Evolutionary conservation across 2,113 vertebrate genomes (phyloP), one percentile per base, ranked within the genome.

Genomic region (Melanocharis versteri): DNA sequence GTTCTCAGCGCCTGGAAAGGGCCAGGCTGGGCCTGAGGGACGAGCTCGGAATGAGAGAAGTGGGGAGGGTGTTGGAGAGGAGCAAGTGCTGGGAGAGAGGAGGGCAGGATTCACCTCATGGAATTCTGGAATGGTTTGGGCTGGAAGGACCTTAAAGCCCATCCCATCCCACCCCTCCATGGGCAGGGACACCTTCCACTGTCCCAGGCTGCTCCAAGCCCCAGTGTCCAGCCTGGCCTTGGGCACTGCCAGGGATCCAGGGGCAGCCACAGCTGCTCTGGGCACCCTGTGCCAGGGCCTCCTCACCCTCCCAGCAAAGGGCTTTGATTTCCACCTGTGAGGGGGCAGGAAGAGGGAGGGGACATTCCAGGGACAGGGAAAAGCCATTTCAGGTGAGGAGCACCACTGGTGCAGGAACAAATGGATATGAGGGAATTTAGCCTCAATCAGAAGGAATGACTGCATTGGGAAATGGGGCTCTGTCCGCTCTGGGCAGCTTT

Each of bases 91-190:
- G 2, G 42, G 68, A 0, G 3, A 91, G 44, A 82, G n/a, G 51
- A 77, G 17, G 65, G 62, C 68, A 64, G 72, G 27, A 21, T 35
- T 78, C 0, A 0, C 40, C 37, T 61, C 24, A 23, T 8, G n/a
- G 20, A 54, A 30, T 35, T 21, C 7, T 15, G 22, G 40, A 35
- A 12, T 40, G 40, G 26, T 16, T 47, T 62, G 48, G 35, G 24
- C 8, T 30, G 65, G 30, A 26, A 19, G 39, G 5, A 40, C 1
- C 13, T 54, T 0, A 56, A 35, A 79, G 0, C 11, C 4, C 24
- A 40, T 0, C 40, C 40, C 11, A 7, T 47, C 0, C n/a, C 65
- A 30, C 10, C 23, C 48, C 40, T 40, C 47, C 56, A 28, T 21
- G 53, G 60, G 54, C 73, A 78, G 39, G 11, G 73, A 62, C 65